Percentiles rank a stretch among this genome's conserved stretches.
Evolutionary conservation across 2,888 invertebrate species (phyloP).

Genomic region (Drosophila phalerata): DNA sequence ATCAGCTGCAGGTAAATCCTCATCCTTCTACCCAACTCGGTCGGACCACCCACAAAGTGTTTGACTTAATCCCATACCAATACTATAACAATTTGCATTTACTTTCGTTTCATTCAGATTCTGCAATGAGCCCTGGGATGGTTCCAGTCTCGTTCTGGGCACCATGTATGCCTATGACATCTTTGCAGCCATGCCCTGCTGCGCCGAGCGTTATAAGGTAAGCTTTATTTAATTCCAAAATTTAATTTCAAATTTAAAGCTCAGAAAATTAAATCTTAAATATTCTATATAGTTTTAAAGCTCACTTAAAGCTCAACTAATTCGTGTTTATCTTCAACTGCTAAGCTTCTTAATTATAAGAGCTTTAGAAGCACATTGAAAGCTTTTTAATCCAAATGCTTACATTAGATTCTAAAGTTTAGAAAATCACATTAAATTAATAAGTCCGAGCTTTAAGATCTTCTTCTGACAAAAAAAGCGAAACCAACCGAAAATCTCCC

Average conservation of each 20-base stretch:
- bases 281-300: too few species aligned
- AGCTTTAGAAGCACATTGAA: neutral
- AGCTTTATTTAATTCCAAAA: constrained; percentile 60
- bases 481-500: too few species aligned
- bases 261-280: neutral
- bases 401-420: too few species aligned
- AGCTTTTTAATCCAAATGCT: too few species aligned
- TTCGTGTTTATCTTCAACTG: neutral
- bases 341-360: neutral
- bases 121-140: constrained; percentile 96
- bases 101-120: constrained; percentile 84
- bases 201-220: constrained; percentile 96
- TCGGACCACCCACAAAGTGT: neutral
- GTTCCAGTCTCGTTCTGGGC: constrained; percentile 96
- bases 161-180: constrained; percentile 99
- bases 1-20: constrained; percentile 89
- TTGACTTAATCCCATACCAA: neutral
- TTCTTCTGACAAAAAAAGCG: too few species aligned
- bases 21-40: too few species aligned
- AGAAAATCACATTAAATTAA: too few species aligned
- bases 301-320: neutral
- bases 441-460: too few species aligned
- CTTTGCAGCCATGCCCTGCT: constrained; percentile 98
- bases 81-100: constrained; percentile 14
- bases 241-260: too few species aligned